These are phyloP conservation scores for Glossosoma conforme DNA, from an alignment of 1,140 invertebrate genomes.

Conservation along the genomic window DNA sequence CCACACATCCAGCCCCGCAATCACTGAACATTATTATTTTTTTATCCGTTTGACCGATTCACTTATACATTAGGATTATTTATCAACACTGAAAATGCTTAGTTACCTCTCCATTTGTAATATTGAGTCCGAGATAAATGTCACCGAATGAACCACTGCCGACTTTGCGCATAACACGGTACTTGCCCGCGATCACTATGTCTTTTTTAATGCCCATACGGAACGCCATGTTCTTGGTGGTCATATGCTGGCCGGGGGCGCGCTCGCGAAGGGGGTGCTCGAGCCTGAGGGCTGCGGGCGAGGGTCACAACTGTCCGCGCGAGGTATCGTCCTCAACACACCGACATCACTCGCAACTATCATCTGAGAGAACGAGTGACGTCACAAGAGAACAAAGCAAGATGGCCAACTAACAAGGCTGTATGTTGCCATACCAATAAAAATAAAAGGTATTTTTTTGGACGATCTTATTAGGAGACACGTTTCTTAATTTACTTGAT, in stretches of 20 bases:
- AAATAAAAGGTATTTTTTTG: too few species aligned
- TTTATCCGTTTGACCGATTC: too few species aligned
- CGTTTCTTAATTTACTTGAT: too few species aligned
- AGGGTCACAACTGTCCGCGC: too few species aligned
- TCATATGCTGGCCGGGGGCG: not conserved
- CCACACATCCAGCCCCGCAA: too few species aligned
- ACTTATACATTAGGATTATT: too few species aligned
- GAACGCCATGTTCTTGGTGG: slow-evolving; percentile 25
- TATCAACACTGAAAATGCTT: not conserved
- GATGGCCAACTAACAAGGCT: slow-evolving; percentile 17
- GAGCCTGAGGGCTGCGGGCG: not conserved
- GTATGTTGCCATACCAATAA: too few species aligned
- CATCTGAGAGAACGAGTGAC: slow-evolving; percentile 15
- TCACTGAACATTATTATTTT: too few species aligned
- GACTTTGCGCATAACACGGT: slow-evolving; percentile 94
- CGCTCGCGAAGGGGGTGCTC: not conserved
- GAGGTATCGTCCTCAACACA: slow-evolving; percentile 17
- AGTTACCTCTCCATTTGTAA: slow-evolving; percentile 87
- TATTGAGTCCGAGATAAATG: slow-evolving; percentile 96
- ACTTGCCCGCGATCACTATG: slow-evolving; percentile 85
- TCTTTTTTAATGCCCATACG: slow-evolving; percentile 42
- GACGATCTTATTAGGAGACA: too few species aligned
- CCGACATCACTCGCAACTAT: slow-evolving; percentile 18
- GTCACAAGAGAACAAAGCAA: slow-evolving; percentile 17
- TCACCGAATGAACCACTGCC: slow-evolving; percentile 98